Conservation (phyloP, 2,113 vertebrate species). For the Thermophis baileyi region DNA sequence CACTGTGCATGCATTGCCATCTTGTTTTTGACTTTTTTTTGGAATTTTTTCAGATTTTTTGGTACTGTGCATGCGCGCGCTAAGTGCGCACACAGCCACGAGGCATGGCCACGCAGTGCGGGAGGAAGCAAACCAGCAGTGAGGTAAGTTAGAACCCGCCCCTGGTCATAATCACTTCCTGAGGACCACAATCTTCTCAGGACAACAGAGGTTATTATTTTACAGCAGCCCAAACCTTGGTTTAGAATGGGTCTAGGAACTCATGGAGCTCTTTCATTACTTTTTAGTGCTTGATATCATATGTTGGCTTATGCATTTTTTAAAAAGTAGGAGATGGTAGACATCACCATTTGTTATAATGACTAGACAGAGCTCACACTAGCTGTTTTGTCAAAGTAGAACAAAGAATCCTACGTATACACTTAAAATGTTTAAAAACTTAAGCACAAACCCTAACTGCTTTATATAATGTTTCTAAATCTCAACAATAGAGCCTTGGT, state of each 20-base stretch:
- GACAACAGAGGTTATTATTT: background rate
- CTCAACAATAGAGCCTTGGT: no score
- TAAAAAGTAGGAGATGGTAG: slow-evolving; percentile 28
- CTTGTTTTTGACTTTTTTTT: no score
- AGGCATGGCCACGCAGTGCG: no score
- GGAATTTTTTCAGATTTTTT: no score
- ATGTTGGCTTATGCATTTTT: slow-evolving; percentile 24
- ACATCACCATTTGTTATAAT: slow-evolving; percentile 45
- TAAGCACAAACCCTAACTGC: no score
- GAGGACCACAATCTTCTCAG: background rate
- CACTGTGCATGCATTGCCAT: no score
- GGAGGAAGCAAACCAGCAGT: no score
- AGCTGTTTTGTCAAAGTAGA: slow-evolving; percentile 59
- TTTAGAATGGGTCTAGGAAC: slow-evolving; percentile 26
- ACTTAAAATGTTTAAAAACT: background rate
- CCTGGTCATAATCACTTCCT: background rate
- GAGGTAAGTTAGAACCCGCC: no score
- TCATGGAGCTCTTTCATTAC: background rate
- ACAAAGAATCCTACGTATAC: slow-evolving; percentile 30
- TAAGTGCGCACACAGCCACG: no score
- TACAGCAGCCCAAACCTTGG: background rate
- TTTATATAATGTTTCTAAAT: no score
- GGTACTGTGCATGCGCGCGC: no score
- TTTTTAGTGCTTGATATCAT: no score
- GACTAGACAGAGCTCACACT: slow-evolving; percentile 49